Conservation (phyloP, 2,888 invertebrate species). For the Helleia helle region DNA sequence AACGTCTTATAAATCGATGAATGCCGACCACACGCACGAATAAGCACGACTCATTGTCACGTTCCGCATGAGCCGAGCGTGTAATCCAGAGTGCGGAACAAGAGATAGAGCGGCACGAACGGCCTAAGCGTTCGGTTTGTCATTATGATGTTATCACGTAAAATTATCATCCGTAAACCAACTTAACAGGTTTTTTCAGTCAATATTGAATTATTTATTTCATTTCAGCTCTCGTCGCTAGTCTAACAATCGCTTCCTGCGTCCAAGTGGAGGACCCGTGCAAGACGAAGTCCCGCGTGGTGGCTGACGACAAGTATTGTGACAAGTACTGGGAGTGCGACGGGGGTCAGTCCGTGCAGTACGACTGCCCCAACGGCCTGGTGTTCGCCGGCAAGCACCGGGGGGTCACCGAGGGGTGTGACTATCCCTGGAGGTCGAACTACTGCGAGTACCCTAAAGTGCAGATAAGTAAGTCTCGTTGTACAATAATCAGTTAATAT, state of each 20-base stretch:
- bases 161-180: too few relatives aligned
- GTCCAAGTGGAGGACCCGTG: conserved; percentile 83
- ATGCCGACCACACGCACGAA: too few relatives aligned
- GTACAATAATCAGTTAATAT: too few relatives aligned
- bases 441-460: conserved; percentile 81
- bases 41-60: too few relatives aligned
- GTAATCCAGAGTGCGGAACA: too few relatives aligned
- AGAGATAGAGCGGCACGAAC: too few relatives aligned
- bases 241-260: conserved; percentile 35
- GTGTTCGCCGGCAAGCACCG: conserved; percentile 92
- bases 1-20: too few relatives aligned
- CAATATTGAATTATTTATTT: neutral
- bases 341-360: conserved; percentile 85
- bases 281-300: conserved; percentile 83
- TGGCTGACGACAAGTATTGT: conserved; percentile 86
- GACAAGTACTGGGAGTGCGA: conserved; percentile 90
- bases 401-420: conserved; percentile 91
- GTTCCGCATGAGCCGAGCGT: too few relatives aligned
- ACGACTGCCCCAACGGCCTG: conserved; percentile 92
- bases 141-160: too few relatives aligned
- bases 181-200: too few relatives aligned
- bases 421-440: conserved; percentile 91
- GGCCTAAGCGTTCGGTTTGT: too few relatives aligned
- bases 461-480: conserved; percentile 79
- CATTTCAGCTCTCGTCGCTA: conserved; percentile 42